Conservation (phyloP, 64 coral and sea anemone species). For the Platygyra sinensis region DNA sequence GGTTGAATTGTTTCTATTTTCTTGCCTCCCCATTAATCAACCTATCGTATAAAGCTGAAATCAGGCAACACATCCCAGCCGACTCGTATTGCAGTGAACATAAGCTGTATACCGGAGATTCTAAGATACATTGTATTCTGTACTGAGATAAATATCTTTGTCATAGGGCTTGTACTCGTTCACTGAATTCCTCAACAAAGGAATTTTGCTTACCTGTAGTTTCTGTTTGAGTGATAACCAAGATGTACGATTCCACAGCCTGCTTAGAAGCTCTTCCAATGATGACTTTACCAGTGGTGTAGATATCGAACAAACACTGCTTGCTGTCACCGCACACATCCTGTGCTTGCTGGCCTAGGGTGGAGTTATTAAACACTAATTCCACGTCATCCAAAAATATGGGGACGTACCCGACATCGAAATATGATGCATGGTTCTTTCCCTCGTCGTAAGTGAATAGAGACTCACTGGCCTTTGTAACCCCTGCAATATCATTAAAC, state of each 20-base stretch:
- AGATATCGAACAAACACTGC: slow-evolving; percentile 68
- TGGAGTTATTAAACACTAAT: slow-evolving; percentile 24
- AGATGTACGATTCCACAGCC: slow-evolving; percentile 37
- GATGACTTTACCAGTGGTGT: slow-evolving; percentile 43
- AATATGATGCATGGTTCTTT: slow-evolving; percentile 20
- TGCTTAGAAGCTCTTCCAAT: slow-evolving; percentile 61
- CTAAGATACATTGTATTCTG: too few relatives aligned
- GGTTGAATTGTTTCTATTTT: too few relatives aligned
- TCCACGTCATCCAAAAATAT: slow-evolving; percentile 44
- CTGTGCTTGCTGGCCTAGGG: slow-evolving; percentile 26
- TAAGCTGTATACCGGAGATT: too few relatives aligned
- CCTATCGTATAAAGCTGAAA: too few relatives aligned
- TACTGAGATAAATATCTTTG: too few relatives aligned
- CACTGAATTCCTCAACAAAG: too few relatives aligned
- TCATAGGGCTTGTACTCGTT: too few relatives aligned
- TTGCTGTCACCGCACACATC: slow-evolving; percentile 54
- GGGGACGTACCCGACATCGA: slow-evolving; percentile 31
- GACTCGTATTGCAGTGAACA: too few relatives aligned
- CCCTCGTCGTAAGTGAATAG: slow-evolving; percentile 70
- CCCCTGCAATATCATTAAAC: slow-evolving; percentile 26
- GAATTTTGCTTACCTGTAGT: too few relatives aligned
- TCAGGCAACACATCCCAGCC: too few relatives aligned
- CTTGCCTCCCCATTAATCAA: too few relatives aligned
- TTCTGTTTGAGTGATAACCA: neutral
- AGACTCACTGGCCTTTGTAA: slow-evolving; percentile 7